phyloP scores from a whole-genome alignment of 64 coral and sea anemone genomes.

The Acropora yongei region DNA sequence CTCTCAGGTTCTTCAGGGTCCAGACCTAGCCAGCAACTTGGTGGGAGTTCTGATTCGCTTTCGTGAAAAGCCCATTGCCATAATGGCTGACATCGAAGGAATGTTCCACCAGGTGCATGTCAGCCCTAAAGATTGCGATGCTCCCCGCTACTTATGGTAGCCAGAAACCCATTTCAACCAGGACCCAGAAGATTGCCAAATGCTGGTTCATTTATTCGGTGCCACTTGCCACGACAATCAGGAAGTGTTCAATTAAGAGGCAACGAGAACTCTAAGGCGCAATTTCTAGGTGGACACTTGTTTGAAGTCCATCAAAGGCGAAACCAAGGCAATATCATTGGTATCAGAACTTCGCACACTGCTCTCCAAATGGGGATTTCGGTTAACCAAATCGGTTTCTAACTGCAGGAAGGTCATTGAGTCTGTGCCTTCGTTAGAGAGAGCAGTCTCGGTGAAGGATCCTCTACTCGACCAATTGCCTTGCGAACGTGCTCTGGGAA shows the following conservation, averaged over 20 bases:
- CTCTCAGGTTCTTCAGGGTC: slow-evolving; percentile 40
- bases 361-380: slow-evolving; percentile 11
- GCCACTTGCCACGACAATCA: slow-evolving; percentile 35
- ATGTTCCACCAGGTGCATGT: slow-evolving; percentile 68
- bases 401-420: slow-evolving; percentile 3
- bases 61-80: slow-evolving; percentile 7
- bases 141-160: slow-evolving; percentile 58
- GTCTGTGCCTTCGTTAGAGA: neutral
- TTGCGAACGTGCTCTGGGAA: slow-evolving; percentile 15
- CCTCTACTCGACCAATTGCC: slow-evolving; percentile 18
- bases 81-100: slow-evolving; percentile 34
- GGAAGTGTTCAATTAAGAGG: neutral
- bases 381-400: slow-evolving; percentile 14
- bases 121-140: slow-evolving; percentile 26
- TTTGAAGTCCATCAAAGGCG: neutral
- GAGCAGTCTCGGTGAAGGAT: slow-evolving; percentile 13
- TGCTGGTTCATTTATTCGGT: slow-evolving; percentile 49
- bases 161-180: slow-evolving; percentile 13
- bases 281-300: slow-evolving; percentile 37
- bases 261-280: neutral
- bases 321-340: neutral
- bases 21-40: slow-evolving; percentile 48
- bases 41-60: slow-evolving; percentile 36
- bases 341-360: neutral
- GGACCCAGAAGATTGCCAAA: slow-evolving; percentile 41